phyloP scores from a whole-genome alignment of 2,888 invertebrate species.

The Plusia festucae region DNA sequence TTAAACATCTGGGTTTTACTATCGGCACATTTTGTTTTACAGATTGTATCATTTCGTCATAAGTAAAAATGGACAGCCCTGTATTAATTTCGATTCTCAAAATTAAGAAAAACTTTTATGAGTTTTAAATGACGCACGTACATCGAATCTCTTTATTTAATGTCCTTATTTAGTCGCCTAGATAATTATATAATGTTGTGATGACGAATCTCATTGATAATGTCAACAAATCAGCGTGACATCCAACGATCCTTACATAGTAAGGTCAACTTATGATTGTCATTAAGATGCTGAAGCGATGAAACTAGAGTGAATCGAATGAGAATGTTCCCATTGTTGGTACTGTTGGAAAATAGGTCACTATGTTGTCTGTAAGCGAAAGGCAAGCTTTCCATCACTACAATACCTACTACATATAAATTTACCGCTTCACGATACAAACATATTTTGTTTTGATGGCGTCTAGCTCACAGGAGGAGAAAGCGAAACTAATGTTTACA shows the following conservation, averaged over 20 bases:
- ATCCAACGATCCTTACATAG: slow-evolving; percentile 29
- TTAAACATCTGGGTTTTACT: slow-evolving; percentile 63
- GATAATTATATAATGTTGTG: slow-evolving; percentile 7
- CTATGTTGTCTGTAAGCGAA: slow-evolving; percentile 44
- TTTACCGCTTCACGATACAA: slow-evolving; percentile 37
- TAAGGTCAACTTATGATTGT: slow-evolving; percentile 54
- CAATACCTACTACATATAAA: slow-evolving; percentile 38
- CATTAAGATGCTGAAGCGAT: slow-evolving; percentile 53
- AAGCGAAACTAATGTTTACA: slow-evolving; percentile 52
- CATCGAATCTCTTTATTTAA: slow-evolving; percentile 9
- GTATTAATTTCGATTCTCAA: not conserved
- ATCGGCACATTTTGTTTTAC: slow-evolving; percentile 39
- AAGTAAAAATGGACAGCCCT: slow-evolving; percentile 26
- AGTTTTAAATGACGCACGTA: not conserved
- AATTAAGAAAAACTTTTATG: not conserved
- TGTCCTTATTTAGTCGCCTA: slow-evolving; percentile 6
- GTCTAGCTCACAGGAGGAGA: slow-evolving; percentile 45
- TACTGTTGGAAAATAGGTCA: slow-evolving; percentile 46
- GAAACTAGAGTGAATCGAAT: slow-evolving; percentile 50
- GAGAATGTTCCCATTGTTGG: slow-evolving; percentile 52
- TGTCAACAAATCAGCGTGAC: slow-evolving; percentile 14
- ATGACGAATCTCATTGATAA: slow-evolving; percentile 24
- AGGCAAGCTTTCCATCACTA: slow-evolving; percentile 54
- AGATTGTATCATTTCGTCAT: slow-evolving; percentile 53
- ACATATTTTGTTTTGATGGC: slow-evolving; percentile 52